Evolutionary conservation across 2,113 vertebrate species (phyloP).

Genomic region (Thinocorus orbignyianus): DNA sequence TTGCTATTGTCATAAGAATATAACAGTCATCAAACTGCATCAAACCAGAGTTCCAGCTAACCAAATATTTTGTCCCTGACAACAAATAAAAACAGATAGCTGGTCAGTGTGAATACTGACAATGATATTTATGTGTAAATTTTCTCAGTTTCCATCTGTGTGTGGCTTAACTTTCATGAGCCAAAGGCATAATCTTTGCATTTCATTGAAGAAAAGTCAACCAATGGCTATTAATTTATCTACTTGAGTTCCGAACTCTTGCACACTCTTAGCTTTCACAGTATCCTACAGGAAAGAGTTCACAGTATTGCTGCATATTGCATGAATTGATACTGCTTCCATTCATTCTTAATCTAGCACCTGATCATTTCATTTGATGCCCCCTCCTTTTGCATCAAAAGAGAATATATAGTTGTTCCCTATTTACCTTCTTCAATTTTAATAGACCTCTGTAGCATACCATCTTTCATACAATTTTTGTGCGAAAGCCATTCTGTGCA

Average conservation of each 20-base stretch:
- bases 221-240: neutral
- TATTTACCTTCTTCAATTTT: neutral
- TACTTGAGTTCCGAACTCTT: neutral
- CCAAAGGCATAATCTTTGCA: neutral
- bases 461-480: neutral
- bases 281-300: neutral
- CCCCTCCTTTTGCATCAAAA: neutral
- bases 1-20: neutral
- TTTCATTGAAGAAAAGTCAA: neutral
- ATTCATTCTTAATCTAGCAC: neutral
- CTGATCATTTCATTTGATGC: neutral
- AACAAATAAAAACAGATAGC: neutral
- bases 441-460: neutral
- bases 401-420: neutral
- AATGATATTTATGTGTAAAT: neutral
- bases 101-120: neutral
- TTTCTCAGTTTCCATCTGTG: neutral
- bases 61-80: neutral
- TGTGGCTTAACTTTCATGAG: neutral
- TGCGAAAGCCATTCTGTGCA: neutral
- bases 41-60: neutral
- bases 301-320: neutral
- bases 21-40: neutral
- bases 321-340: neutral
- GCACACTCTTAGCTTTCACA: neutral